phyloP scores from a whole-genome alignment of 2,113 vertebrate genomes.

The Pluvianellus socialis region DNA sequence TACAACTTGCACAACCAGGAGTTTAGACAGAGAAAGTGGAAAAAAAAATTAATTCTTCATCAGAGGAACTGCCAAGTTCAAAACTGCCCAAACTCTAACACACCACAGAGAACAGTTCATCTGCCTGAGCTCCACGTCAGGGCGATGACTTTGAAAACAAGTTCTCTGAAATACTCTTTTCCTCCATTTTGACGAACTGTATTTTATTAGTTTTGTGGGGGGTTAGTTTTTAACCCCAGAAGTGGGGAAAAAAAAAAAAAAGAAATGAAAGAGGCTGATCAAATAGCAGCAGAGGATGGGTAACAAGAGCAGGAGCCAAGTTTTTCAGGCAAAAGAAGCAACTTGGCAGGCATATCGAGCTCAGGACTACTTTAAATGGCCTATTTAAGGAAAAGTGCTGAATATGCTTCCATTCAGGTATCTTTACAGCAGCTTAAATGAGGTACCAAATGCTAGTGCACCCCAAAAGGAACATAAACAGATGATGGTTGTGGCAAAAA shows the following conservation, averaged over 20 bases:
- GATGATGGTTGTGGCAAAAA: background rate
- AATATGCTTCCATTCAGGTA: background rate
- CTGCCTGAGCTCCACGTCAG: background rate
- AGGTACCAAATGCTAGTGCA: background rate
- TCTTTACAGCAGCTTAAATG: background rate
- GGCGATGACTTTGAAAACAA: background rate
- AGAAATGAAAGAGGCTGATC: background rate
- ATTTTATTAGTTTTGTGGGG: background rate
- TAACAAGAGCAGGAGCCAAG: background rate
- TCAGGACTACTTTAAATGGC: background rate
- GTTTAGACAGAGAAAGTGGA: background rate
- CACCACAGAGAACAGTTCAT: background rate
- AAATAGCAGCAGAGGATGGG: background rate
- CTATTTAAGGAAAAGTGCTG: background rate
- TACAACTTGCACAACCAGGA: background rate
- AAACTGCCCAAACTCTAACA: background rate
- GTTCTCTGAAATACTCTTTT: background rate
- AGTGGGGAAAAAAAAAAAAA: accelerated
- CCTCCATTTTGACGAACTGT: background rate
- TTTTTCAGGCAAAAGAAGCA: background rate
- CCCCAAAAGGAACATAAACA: background rate
- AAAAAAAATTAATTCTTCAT: background rate
- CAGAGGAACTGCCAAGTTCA: background rate
- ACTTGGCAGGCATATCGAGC: background rate
- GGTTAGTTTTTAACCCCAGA: background rate